phyloP scores from a whole-genome alignment of 1,140 invertebrate genomes.

The Drosophila auraria region DNA sequence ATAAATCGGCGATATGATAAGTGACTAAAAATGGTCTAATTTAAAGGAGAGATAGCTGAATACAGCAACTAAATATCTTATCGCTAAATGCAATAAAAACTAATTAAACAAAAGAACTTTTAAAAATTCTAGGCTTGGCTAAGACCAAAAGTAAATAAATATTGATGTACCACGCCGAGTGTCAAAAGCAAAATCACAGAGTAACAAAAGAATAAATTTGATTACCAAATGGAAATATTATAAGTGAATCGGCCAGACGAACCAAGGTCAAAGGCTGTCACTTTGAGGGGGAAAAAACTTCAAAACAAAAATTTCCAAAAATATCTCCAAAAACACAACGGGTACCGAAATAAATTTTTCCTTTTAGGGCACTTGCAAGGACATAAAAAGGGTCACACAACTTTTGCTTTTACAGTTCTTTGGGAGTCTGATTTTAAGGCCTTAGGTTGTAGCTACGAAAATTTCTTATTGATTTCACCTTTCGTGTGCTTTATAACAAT shows the following conservation, averaged over 20 bases:
- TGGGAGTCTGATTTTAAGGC: background rate
- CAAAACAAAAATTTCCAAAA: slow-evolving; percentile 37
- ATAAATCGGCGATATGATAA: slow-evolving; percentile 17
- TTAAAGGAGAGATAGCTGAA: slow-evolving; percentile 16
- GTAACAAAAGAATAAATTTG: slow-evolving; percentile 54
- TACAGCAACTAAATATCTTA: slow-evolving; percentile 37
- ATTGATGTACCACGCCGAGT: slow-evolving; percentile 29
- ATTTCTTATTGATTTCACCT: slow-evolving; percentile 21
- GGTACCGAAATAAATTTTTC: slow-evolving; percentile 26
- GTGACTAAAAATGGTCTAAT: slow-evolving; percentile 16
- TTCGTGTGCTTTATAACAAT: slow-evolving; percentile 38
- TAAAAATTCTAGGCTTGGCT: slow-evolving; percentile 20
- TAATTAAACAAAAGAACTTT: slow-evolving; percentile 18
- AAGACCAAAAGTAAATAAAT: slow-evolving; percentile 28
- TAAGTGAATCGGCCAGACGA: slow-evolving; percentile 19
- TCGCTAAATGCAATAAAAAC: slow-evolving; percentile 32
- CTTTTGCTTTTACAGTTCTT: slow-evolving; percentile 23
- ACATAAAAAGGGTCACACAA: slow-evolving; percentile 22
- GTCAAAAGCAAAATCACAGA: slow-evolving; percentile 24
- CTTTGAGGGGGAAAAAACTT: slow-evolving; percentile 1
- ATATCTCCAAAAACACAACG: slow-evolving; percentile 11
- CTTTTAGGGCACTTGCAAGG: slow-evolving; percentile 36
- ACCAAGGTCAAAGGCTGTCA: slow-evolving; percentile 45
- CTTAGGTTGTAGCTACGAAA: background rate
- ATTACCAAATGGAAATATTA: slow-evolving; percentile 28